phyloP scores from a whole-genome alignment of 2,113 vertebrate genomes.

The Sinocyclocheilus maitianheensis region DNA sequence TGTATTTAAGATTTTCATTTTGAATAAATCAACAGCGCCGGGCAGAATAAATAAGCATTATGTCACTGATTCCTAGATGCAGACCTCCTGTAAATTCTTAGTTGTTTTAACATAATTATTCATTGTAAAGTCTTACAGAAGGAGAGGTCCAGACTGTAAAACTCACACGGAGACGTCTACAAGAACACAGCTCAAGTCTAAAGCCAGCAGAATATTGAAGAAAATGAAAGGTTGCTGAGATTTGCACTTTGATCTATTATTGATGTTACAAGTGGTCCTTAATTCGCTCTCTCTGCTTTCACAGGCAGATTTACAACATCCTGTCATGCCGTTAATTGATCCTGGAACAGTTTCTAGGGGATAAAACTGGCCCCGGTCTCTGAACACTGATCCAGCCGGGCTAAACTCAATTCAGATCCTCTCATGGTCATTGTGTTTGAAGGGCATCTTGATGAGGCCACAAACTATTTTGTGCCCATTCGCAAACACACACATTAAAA shows the following conservation, averaged over 20 bases:
- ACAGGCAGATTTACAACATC: background rate
- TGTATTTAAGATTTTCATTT: background rate
- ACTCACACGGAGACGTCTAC: background rate
- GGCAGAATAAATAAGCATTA: background rate
- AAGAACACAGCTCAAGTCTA: background rate
- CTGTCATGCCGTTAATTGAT: constrained; percentile 1
- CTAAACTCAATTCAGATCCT: constrained; percentile 14
- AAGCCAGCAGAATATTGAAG: constrained; percentile 1
- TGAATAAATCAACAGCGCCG: background rate
- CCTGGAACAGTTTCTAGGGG: constrained; percentile 22
- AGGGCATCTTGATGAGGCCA: background rate
- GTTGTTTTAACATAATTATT: too few species aligned
- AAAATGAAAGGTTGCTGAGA: constrained; percentile 1
- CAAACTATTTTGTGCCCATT: background rate
- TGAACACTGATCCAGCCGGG: background rate
- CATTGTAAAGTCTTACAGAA: background rate
- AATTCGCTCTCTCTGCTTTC: constrained; percentile 10
- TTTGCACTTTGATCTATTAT: constrained; percentile 18
- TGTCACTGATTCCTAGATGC: background rate
- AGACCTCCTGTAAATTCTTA: background rate
- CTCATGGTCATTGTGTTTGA: background rate
- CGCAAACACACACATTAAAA: constrained; percentile 13
- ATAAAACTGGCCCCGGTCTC: background rate
- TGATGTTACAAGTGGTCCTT: constrained; percentile 9
- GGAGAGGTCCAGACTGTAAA: background rate